These are phyloP conservation scores for Hedychridium roseum DNA, from an alignment of 2,888 invertebrate genomes.

Conservation along the genomic window DNA sequence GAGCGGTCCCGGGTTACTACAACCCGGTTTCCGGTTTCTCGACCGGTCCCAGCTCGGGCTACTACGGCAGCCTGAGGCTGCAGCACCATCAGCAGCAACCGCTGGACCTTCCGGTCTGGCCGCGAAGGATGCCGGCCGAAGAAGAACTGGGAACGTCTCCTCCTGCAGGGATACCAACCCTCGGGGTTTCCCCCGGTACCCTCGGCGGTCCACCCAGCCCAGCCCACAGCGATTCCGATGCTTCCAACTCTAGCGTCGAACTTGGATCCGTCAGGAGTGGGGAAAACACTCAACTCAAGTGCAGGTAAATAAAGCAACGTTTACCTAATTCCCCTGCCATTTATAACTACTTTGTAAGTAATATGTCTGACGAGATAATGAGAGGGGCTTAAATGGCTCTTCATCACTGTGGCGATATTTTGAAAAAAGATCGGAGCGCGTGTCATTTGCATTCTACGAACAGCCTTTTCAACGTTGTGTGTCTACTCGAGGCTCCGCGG, in stretches of 20 bases:
- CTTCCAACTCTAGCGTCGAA: constrained; percentile 59
- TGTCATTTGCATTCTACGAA: too few species aligned
- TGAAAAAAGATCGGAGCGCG: too few species aligned
- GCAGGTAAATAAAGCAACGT: constrained; percentile 60
- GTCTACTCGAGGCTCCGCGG: too few species aligned
- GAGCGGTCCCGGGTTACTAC: constrained; percentile 50
- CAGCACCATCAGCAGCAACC: constrained; percentile 31
- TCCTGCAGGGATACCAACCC: constrained; percentile 41
- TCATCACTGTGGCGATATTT: too few species aligned
- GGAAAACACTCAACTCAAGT: constrained; percentile 59
- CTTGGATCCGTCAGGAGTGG: constrained; percentile 56
- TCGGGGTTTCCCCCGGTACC: constrained; percentile 41
- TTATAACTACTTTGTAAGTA: too few species aligned
- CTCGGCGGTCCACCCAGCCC: constrained; percentile 58
- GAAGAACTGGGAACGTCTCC: constrained; percentile 54
- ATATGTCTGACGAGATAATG: too few species aligned
- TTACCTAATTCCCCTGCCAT: too few species aligned
- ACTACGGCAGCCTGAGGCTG: constrained; percentile 40
- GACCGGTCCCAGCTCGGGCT: constrained; percentile 30
- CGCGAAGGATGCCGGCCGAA: constrained; percentile 60
- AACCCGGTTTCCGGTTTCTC: constrained; percentile 48
- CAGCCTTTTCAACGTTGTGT: too few species aligned
- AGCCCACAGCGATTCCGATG: constrained; percentile 60
- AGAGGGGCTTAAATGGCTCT: too few species aligned
- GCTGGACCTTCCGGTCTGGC: constrained; percentile 59